phyloP scores from a whole-genome alignment of 2,113 vertebrate species.

The Otus sunia region DNA sequence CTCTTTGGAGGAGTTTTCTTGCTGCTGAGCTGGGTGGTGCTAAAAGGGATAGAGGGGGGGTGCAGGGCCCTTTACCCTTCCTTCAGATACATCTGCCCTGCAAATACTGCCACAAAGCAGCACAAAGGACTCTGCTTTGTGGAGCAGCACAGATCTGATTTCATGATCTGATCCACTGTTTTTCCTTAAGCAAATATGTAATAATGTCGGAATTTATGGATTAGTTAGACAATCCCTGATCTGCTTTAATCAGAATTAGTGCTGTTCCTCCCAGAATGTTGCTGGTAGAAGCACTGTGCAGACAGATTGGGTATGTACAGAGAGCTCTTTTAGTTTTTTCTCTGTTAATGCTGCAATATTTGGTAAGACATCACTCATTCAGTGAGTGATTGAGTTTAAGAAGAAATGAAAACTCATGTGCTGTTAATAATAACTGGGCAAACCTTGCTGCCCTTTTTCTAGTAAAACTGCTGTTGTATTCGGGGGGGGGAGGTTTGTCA shows the following conservation, averaged over 20 bases:
- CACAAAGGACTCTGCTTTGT: neutral
- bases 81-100: neutral
- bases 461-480: neutral
- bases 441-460: neutral
- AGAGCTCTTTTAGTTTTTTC: neutral
- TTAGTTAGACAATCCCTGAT: conserved; percentile 11
- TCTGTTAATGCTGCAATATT: neutral
- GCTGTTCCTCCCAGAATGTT: neutral
- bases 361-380: neutral
- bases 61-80: neutral
- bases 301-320: neutral
- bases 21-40: neutral
- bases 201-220: conserved; percentile 19
- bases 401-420: conserved; percentile 1
- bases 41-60: neutral
- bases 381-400: neutral
- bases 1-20: neutral
- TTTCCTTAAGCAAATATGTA: conserved; percentile 42
- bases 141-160: neutral
- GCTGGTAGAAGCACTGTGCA: neutral
- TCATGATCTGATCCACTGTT: neutral
- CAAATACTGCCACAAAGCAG: neutral
- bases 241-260: neutral
- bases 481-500: neutral
- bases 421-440: neutral